Conservation (phyloP, 2,888 invertebrate species). For the Drosophila greeni region DNA sequence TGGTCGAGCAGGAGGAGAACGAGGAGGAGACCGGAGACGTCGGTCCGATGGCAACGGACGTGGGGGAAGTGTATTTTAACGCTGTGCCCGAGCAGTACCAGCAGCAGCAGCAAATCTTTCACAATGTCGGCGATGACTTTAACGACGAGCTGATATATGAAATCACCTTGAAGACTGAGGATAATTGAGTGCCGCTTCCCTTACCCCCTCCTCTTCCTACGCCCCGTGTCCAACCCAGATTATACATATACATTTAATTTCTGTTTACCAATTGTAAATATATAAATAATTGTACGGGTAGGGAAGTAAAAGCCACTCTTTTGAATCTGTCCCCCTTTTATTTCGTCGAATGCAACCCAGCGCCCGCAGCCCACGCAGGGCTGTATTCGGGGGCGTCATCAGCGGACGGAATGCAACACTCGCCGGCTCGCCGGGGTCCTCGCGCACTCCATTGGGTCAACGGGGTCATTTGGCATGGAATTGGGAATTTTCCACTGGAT, state of each 20-base stretch:
- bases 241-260: not conserved
- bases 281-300: not conserved
- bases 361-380: slow-evolving; percentile 29
- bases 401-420: slow-evolving; percentile 15
- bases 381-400: slow-evolving; percentile 46
- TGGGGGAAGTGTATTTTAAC: slow-evolving; percentile 40
- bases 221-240: not conserved
- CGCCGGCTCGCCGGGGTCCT: not conserved
- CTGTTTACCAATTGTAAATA: slow-evolving; percentile 22
- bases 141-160: slow-evolving; percentile 62
- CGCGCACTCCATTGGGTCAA: not conserved
- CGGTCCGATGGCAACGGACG: not conserved
- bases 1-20: slow-evolving; percentile 31
- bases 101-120: slow-evolving; percentile 19
- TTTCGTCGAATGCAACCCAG: slow-evolving; percentile 58
- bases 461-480: slow-evolving; percentile 5
- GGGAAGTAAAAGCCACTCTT: not conserved
- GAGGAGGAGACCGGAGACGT: slow-evolving; percentile 15
- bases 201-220: not conserved
- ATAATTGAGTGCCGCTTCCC: slow-evolving; percentile 47
- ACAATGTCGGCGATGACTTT: slow-evolving; percentile 33
- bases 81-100: slow-evolving; percentile 20
- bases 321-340: slow-evolving; percentile 7
- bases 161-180: slow-evolving; percentile 64
- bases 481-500: slow-evolving; percentile 23